Base-by-base conservation (phyloP, 2,113 vertebrate species). In the Oriolus oriolus region DNA sequence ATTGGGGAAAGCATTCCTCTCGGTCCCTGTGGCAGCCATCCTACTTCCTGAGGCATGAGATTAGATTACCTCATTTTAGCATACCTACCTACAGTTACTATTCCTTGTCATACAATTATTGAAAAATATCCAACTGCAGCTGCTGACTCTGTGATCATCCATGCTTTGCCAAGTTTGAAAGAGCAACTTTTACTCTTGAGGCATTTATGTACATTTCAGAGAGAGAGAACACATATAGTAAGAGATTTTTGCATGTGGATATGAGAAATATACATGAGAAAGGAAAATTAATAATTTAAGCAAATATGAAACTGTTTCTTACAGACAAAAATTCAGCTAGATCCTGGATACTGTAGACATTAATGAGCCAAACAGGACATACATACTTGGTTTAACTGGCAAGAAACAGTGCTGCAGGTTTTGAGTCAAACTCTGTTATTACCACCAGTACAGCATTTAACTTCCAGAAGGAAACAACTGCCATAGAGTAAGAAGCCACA, bases 41-140 rank as follows among this genome's bases (percentile, higher is more conserved):
- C 80, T 87, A 84, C 56, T 84, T 73, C 35, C 86, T 86, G 84
- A 96, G 94, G 84, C 92, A 83, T 54, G 77, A 96, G 74, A 91
- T 89, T 68, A 75, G 68, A 88, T 81, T 54, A 88, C 73, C 37
- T 85, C 80, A 79, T 84, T 96, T 94, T 77, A 92, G 39, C 71
- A 61, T 54, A 87, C 57, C 77, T 95, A 89, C 56, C 49, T 47
- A 84, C 35, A 42, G 31, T 39, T 69, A 82, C 44, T 93, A 57
- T 24, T 71, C 59, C 35, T 73, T 86, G 30, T 56, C 59, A 71
- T 18, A 57, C 27, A 78, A 68, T 56, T 71, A 76, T 17, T 54
- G 52, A 91, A 85, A 93, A 96, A 45, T 16, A 78, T 20, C 16
- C 76, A 88, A 1, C 39, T 76, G 49, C 44, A 64, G 82, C 42